Conservation (phyloP, 2,797 vertebrate genomes). For the Phoxinus dragarum region DNA sequence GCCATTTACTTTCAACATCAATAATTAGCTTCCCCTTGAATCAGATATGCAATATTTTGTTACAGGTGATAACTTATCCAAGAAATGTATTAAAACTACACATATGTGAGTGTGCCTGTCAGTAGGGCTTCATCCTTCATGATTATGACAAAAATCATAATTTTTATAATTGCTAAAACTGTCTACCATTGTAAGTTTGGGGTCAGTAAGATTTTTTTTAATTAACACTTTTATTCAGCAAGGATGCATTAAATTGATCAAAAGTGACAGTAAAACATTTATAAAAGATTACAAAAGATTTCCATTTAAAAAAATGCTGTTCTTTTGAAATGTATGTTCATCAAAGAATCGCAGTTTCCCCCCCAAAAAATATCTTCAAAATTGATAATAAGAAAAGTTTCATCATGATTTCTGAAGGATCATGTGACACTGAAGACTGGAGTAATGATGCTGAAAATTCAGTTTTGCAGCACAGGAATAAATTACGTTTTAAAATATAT, state of each 20-base stretch:
- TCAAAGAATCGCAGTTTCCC: neutral
- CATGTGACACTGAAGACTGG: neutral
- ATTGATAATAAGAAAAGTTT: no score
- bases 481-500: no score
- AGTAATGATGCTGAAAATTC: no score
- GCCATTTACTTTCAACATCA: constrained; percentile 22
- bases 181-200: neutral
- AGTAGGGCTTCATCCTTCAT: neutral
- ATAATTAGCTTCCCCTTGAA: neutral
- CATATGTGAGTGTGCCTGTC: neutral
- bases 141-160: neutral
- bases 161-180: neutral
- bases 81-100: neutral
- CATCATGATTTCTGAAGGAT: neutral
- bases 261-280: neutral
- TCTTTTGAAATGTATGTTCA: neutral
- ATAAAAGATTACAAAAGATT: neutral
- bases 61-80: neutral
- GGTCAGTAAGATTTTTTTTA: neutral
- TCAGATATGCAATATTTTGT: neutral
- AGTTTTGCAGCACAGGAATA: no score
- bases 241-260: neutral
- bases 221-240: neutral
- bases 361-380: no score
- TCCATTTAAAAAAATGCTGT: neutral